These are phyloP conservation scores for Aurelia coerulea DNA, from an alignment of 30 jellyfish, hydroid and myxozoan genomes.

Conservation along the genomic window DNA sequence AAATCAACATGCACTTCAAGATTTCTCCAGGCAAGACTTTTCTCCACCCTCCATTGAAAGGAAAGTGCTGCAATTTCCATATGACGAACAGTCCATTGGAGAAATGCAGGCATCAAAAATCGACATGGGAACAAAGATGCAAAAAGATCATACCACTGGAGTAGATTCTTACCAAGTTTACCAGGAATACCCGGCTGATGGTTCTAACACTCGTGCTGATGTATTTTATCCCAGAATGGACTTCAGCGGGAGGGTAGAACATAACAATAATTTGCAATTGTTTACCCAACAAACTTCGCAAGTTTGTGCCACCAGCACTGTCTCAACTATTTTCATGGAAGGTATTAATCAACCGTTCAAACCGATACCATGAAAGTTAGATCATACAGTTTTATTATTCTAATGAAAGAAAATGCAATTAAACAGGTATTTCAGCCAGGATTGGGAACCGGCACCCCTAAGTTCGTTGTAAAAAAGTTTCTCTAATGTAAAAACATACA, in stretches of 20 bases:
- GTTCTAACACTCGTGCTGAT: background rate
- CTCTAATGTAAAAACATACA: no score
- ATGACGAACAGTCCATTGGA: constrained; percentile 44
- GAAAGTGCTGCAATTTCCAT: constrained; percentile 56
- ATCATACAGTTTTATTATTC: no score
- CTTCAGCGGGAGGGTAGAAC: constrained; percentile 18
- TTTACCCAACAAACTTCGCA: constrained; percentile 16
- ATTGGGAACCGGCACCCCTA: no score
- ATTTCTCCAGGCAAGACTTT: constrained; percentile 30
- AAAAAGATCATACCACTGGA: constrained; percentile 11
- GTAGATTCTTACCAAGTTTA: constrained; percentile 32
- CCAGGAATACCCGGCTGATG: constrained; percentile 32
- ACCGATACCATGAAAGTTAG: background rate
- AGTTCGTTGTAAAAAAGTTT: no score
- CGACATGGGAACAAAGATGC: constrained; percentile 11
- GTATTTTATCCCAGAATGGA: constrained; percentile 32
- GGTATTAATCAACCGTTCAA: constrained; percentile 26
- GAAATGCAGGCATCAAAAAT: constrained; percentile 27
- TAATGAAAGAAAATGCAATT: no score
- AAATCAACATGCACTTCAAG: constrained; percentile 26
- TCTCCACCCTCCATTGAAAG: constrained; percentile 31
- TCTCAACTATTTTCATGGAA: constrained; percentile 30
- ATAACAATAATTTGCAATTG: constrained; percentile 13
- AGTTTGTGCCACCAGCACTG: background rate
- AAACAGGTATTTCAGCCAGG: no score